Evolutionary conservation across 2,888 invertebrate species (phyloP).

Genomic region (Chrysolina oricalcia): DNA sequence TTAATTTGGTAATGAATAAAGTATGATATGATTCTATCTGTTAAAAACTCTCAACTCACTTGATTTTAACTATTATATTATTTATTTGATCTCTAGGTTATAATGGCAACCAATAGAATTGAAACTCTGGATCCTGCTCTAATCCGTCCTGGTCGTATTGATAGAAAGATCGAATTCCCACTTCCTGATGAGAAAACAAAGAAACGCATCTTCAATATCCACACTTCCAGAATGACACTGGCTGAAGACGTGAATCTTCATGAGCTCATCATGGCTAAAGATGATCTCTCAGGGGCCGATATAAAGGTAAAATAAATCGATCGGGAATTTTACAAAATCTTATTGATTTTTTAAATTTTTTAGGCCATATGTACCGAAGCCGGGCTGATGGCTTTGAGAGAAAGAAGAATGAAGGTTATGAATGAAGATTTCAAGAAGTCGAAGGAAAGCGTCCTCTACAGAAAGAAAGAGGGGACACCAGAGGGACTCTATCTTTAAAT

Average conservation of each 20-base stretch:
- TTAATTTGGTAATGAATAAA: neutral
- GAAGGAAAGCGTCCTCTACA: constrained; percentile 98
- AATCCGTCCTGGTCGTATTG: constrained; percentile 98
- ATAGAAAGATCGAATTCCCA: constrained; percentile 99
- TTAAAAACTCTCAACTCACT: too few species aligned
- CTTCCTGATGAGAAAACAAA: constrained; percentile 99
- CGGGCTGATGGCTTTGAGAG: constrained; percentile 96
- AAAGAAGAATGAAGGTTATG: constrained; percentile 99
- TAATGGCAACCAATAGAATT: constrained; percentile 98
- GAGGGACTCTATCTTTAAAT: constrained; percentile 96
- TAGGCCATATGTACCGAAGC: constrained; percentile 99
- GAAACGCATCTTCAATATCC: constrained; percentile 96
- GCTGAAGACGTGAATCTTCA: constrained; percentile 96
- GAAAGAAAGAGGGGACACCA: constrained; percentile 99
- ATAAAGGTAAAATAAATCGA: constrained; percentile 80
- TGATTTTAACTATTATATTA: too few species aligned
- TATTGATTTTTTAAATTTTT: constrained; percentile 57
- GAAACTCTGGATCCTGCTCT: constrained; percentile 99
- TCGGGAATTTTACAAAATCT: neutral
- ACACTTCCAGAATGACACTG: constrained; percentile 99
- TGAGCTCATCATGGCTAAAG: constrained; percentile 99
- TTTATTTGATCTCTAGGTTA: constrained; percentile 76
- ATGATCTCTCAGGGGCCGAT: constrained; percentile 98
- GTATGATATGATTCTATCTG: neutral
- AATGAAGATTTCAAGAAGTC: constrained; percentile 99